Base-by-base conservation (phyloP, 2,797 vertebrate genomes). In the Microctenopoma lineatum region DNA sequence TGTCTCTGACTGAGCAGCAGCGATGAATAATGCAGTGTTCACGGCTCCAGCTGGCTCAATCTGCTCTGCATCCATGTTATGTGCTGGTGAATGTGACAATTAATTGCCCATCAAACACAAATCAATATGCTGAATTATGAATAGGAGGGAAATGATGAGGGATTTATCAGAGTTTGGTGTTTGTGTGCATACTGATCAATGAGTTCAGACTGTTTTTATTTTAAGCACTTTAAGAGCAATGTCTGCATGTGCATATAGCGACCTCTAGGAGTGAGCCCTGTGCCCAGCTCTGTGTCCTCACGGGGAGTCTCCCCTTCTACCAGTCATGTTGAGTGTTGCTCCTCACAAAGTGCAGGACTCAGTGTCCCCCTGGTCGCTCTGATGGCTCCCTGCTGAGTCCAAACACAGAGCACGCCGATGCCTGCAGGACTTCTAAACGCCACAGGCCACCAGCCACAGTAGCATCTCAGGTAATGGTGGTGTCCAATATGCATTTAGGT, bases 71-170 rank as follows among this genome's bases (percentile, higher is more conserved):
- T 14, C 74, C 45, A 26, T 61, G 56, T 66, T n/a, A 34, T 18
- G n/a, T 60, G 12, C 39, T 34, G 11, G 38, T 51, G 66, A 62
- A 44, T 48, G 50, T 71, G 71, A 16, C 13, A 50, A 71, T 62
- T 87, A 87, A 89, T 90, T 89, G 81, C 47, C 68, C 81, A 69
- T 66, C 77, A 76, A 87, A 84, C 27, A 41, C 79, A 77, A 21
- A 21, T 79, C 79, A 84, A 87, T 83, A 73, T 61, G 59, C 50
- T 88, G 69, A 72, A 75, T 89, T 80, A 85, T 87, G 88, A 84
- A 87, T 67, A 52, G 69, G 53, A 79, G 51, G 38, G 45, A 84
- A 85, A 80, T 53, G 58, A 32, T 38, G 46, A 87, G 71, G 62
- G 66, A 67, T 81, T 68, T 68, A 85, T 68, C 70, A 1, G 48